A percentile compares a stretch with the other conserved stretches of the same genome.
Conservation (phyloP, 1,140 invertebrate species). For the Coboldia fuscipes region DNA sequence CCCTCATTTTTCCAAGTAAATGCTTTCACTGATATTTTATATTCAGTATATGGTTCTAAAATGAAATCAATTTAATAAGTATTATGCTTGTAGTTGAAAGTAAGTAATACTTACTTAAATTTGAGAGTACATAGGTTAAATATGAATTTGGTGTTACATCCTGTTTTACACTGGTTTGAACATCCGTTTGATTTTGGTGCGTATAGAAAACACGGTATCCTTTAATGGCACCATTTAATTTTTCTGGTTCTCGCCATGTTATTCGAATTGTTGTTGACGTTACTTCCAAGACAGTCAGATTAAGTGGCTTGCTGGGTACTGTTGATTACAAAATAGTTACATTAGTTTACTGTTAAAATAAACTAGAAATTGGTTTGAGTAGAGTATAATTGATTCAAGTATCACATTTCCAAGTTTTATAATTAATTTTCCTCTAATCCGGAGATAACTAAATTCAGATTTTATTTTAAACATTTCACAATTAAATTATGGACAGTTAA, state of each 20-base stretch:
- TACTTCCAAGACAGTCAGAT: slow-evolving; percentile 51
- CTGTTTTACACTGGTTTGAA: slow-evolving; percentile 29
- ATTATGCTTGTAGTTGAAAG: no score
- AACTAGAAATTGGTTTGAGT: no score
- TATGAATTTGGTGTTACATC: slow-evolving; percentile 20
- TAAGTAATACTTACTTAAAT: slow-evolving; percentile 47
- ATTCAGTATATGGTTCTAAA: slow-evolving; percentile 59
- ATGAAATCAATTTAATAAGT: slow-evolving; percentile 8
- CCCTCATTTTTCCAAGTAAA: slow-evolving; percentile 50
- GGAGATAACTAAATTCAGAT: no score
- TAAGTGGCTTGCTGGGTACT: slow-evolving; percentile 65
- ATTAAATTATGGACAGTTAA: no score
- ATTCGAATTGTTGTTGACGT: slow-evolving; percentile 54
- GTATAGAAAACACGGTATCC: slow-evolving; percentile 52
- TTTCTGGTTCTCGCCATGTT: slow-evolving; percentile 53
- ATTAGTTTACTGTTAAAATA: slow-evolving; percentile 4
- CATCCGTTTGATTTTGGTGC: slow-evolving; percentile 40
- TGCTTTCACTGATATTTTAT: slow-evolving; percentile 70
- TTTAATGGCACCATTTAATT: slow-evolving; percentile 42
- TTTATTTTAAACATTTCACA: no score
- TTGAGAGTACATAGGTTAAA: slow-evolving; percentile 30
- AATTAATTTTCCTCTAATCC: no score
- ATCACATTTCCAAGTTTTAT: no score
- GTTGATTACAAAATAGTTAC: slow-evolving; percentile 19
- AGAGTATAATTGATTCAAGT: no score